Percentiles rank a stretch among this genome's conserved stretches.
Evolutionary conservation across 2,888 invertebrate species (phyloP).

Genomic region (Leptopilina myrica): DNA sequence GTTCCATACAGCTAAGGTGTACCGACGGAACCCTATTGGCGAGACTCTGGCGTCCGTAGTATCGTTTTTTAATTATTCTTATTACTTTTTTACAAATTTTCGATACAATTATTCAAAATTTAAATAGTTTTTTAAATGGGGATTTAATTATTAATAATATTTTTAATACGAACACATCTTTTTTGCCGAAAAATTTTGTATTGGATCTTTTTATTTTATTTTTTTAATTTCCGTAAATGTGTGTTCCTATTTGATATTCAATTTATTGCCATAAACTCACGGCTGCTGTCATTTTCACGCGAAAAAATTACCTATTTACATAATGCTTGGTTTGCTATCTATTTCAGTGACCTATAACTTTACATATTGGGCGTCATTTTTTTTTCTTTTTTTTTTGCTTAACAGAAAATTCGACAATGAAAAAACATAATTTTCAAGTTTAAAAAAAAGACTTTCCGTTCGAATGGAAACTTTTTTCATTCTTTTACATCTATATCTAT

Average conservation of each 20-base stretch:
- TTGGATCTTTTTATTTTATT: background rate
- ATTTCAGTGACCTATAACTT: constrained; percentile 27
- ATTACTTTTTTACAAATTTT: too few species aligned
- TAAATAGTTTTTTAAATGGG: too few species aligned
- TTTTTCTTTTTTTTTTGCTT: constrained; percentile 7
- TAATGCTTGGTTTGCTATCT: constrained; percentile 48
- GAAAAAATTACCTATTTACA: constrained; percentile 51
- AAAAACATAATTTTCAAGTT: constrained; percentile 29
- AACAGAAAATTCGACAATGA: background rate
- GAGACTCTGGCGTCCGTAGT: too few species aligned
- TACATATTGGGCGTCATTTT: background rate
- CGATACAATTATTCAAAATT: too few species aligned
- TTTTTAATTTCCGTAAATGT: constrained; percentile 16
- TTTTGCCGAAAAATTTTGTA: too few species aligned
- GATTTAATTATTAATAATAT: too few species aligned
- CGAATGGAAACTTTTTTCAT: constrained; percentile 7
- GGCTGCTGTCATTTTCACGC: constrained; percentile 12
- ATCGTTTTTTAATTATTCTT: too few species aligned
- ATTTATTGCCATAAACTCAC: constrained; percentile 13
- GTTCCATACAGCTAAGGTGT: too few species aligned
- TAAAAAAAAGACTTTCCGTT: constrained; percentile 1
- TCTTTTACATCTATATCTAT: background rate
- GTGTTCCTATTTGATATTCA: constrained; percentile 20
- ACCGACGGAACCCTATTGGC: too few species aligned
- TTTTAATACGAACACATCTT: too few species aligned